Evolutionary conservation across 1,140 invertebrate species (phyloP), one percentile per base, ranked within the genome.

Genomic region (Scylla paramamosain): DNA sequence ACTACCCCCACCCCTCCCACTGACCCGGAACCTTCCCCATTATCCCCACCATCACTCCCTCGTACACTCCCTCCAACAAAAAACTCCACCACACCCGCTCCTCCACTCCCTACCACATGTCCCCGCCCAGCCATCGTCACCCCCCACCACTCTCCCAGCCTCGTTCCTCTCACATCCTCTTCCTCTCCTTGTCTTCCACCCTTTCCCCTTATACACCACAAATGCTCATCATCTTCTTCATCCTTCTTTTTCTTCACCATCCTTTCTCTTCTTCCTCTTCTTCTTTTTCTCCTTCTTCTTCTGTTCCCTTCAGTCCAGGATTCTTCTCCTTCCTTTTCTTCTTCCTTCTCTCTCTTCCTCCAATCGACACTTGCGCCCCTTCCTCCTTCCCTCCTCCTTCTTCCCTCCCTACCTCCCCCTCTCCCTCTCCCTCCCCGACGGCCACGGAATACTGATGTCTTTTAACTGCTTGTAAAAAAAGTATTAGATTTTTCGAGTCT

Each of bases 401-500:
- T 45, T 48, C 87, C 45, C 87, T 46, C 45, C 31, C 87, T 46
- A 3, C 20, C 39, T 46, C 87, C 20, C 45, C 8, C 87, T 45
- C 39, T 89, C 45, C 8, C 87, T 89, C 87, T 46, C 45, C 25
- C 39, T 46, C 87, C 84, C 84, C n/a, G 31, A 87, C 84, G 84
- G 84, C 16, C 8, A 14, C 29, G 67, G 67, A 77, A 77, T 77
- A 77, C 67, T 77, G 67, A 77, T 77, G 16, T 77, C 67, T n/a
- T 77, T 77, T 77, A 77, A 77, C 67, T 25, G 67, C 67, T 77
- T 25, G 67, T 77, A 77, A 77, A 77, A 77, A 77, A 77, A 77
- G 67, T 77, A 77, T n/a, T 77, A n/a, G 16, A 77, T 77, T 77
- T 77, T 77, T 77, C 25, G 25, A n/a, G 12, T 77, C 20, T 12